Evolutionary conservation across 2,888 invertebrate species (phyloP), one percentile per base, ranked within the genome.

Genomic region (Serrognathus titanus): DNA sequence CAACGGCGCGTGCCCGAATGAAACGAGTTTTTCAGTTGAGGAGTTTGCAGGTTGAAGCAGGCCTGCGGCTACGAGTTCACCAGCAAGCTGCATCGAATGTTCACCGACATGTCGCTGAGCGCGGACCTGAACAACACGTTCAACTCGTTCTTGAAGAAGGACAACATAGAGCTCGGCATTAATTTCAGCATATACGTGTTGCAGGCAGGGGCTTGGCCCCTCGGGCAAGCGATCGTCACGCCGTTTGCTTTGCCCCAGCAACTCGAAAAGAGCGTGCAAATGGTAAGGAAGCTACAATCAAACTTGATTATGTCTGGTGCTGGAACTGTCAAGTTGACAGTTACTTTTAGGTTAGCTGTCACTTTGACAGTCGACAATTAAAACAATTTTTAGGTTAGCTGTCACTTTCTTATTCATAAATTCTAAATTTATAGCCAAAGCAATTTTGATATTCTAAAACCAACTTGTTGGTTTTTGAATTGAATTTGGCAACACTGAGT

Each of bases 41-140:
- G 24, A 31, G 24, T 31, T 31, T 31, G 24, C 24, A 31, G 68
- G 51, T 56, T 69, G 24, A 69, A 69, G 55, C 89, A 94, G 80
- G 97, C 97, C 0, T 99, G 98, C 79, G 99, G 98, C 0, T 98
- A 98, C 79, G 98, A 99, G 78, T 99, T 97, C 78, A 99, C 98
- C 12, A 97, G 94, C 78, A 99, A 99, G 75, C 80, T 99, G n/a
- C 97, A 97, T 75, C 83, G 98, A 48, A 99, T 99, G 98, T 98
- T 97, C 79, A 97, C 97, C 0, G 98, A 99, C 76, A 94, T 98
- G 77, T 92, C 91, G 1, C 88, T 98, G 7, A 95, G 95, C 51
- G 84, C 88, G 0, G 97, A 97, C 78, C 82, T 97, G 55, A 94
- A 94, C 77, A 85, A 88, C 63, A 95, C 94, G 79, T 97, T 97